Base-by-base conservation (phyloP, 2,113 vertebrate genomes). In the Rhipidura dahli region DNA sequence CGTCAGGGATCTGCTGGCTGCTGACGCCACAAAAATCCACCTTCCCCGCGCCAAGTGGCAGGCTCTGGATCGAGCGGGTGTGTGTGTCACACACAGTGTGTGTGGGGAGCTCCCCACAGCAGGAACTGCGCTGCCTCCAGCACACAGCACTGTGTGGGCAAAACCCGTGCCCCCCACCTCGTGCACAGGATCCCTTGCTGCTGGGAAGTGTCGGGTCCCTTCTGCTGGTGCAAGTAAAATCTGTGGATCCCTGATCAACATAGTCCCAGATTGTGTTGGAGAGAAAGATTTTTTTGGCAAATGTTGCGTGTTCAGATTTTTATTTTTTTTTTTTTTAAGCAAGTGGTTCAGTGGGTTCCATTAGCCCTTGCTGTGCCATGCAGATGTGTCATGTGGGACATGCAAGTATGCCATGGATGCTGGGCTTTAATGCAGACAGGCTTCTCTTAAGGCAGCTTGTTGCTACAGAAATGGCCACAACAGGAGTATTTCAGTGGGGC, bases 221-320 rank as follows among this genome's bases (percentile, higher is more conserved):
- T 73, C 60, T 66, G 37, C 20, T 59, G 51, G 49, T 64, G 45
- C 45, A n/a, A 61, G 37, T 51, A 42, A 68, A 87, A 79, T 21
- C 56, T 6, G 8, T 28, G 2, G 21, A 40, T 87, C 28, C 33
- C 30, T 35, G 16, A 51, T 28, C 1, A 0, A 15, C 0, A 0
- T 14, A 54, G 35, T 13, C 24, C 11, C 49, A 23, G 24, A 4
- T 73, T 89, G 57, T 42, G 26, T 7, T 60, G 53, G 19, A 47
- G 19, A 59, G 27, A 47, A 65, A 22, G 8, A n/a, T 9, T 73
- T 83, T 83, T 53, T 44, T 68, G 35, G 64, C 33, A 85, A 76
- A 64, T 56, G 18, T 19, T n/a, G 6, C 26, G 23, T 33, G 11
- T 87, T 56, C 44, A 37, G 35, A 35, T 11, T 17, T 39, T 23